phyloP scores from a whole-genome alignment of 2,797 vertebrate species.

The Zalophus californianus region DNA sequence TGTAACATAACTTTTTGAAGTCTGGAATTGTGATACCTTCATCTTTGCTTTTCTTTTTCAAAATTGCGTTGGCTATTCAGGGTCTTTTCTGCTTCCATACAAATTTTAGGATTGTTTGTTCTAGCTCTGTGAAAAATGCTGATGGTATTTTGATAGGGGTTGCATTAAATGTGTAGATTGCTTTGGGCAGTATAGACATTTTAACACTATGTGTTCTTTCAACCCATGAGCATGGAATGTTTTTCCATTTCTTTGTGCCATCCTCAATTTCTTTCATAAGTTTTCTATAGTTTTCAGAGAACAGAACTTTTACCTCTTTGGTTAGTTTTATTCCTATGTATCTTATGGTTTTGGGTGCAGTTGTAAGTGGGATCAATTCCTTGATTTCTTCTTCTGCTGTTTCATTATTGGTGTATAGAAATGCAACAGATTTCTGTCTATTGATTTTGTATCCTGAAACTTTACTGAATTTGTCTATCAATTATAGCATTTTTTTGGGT shows the following conservation, averaged over 20 bases:
- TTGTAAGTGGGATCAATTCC: not conserved
- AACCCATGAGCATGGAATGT: not conserved
- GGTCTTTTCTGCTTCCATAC: not conserved
- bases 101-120: not conserved
- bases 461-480: not conserved
- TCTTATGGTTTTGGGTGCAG: not conserved
- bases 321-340: not conserved
- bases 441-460: not conserved
- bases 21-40: not conserved
- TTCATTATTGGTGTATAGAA: not conserved
- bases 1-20: not conserved
- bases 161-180: not conserved
- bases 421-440: not conserved
- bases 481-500: not conserved
- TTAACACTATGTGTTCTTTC: not conserved
- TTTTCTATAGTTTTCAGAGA: not conserved
- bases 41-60: not conserved
- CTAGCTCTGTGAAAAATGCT: not conserved
- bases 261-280: not conserved
- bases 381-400: not conserved
- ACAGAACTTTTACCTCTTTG: not conserved
- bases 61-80: not conserved
- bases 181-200: not conserved
- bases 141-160: not conserved
- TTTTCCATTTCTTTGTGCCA: not conserved